Evolutionary conservation across 2,888 invertebrate species (phyloP), one percentile per base, ranked within the genome.

Genomic region (Hydrotaea cyrtoneurina): DNA sequence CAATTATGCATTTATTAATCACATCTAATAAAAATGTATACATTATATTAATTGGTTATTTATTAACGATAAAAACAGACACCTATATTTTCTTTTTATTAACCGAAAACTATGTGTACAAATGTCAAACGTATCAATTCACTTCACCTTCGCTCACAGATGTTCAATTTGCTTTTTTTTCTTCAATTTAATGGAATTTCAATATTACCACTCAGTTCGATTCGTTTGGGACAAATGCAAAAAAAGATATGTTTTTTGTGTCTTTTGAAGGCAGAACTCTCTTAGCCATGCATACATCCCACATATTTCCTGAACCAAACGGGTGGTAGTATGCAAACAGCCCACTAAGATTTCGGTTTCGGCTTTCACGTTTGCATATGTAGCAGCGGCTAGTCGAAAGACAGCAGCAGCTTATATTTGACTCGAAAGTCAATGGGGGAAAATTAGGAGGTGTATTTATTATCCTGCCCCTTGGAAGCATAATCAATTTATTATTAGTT

Each of bases 71-170:
- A 31, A 31, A 31, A 39, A 39, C 1, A 39, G 7, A 39, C 39
- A 39, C 11, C 39, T 39, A 8, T 39, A 39, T 36, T 66, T 66
- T 46, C 17, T 66, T 21, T 64, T 17, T 23, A 7, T 69, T 21
- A 15, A 59, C 15, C 31, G 59, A 59, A 8, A 59, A 23, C 1
- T 21, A 21, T 57, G 21, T 77, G 79, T 43, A 46, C 82, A 85
- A 85, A 82, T 79, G 79, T 85, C 77, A 80, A 82, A 73, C 76
- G 55, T 74, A 79, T 79, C 36, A 81, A 81, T 78, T 69, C 17
- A 50, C 50, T 64, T 84, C 59, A 76, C 53, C 64, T 76, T 73
- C 66, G 26, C 59, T 46, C 66, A 77, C 82, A 85, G 82, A 82
- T 85, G 82, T 85, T 85, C 66, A 59, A 72, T 59, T 69, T 23